phyloP scores from a whole-genome alignment of 2,888 invertebrate genomes.

The Marasmarcha lunaedactyla region DNA sequence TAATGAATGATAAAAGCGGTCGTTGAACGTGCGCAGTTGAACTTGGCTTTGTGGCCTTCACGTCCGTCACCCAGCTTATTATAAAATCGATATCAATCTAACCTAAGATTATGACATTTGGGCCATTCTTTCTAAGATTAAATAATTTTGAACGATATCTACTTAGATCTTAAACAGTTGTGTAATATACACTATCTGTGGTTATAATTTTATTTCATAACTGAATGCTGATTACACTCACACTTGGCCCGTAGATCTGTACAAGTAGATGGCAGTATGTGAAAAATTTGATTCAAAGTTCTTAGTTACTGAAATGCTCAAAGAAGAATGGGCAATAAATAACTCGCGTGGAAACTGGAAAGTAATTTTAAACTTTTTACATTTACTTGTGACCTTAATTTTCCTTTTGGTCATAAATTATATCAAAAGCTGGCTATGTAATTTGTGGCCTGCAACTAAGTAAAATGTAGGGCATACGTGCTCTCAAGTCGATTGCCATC shows the following conservation, averaged over 20 bases:
- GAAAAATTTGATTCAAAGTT: no score
- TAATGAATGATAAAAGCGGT: conserved; percentile 51
- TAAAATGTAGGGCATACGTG: conserved; percentile 48
- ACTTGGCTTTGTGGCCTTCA: conserved; percentile 55
- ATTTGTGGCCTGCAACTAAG: conserved; percentile 28
- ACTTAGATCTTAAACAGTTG: no score
- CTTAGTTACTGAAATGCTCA: conserved; percentile 8
- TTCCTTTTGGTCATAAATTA: background rate
- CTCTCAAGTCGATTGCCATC: background rate
- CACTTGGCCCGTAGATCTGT: no score
- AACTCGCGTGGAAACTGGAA: no score
- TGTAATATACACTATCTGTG: no score
- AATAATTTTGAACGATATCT: no score
- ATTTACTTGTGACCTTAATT: background rate
- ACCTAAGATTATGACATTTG: conserved; percentile 8
- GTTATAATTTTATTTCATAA: no score
- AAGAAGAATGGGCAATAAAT: no score
- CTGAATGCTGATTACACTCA: no score
- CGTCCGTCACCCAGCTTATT: conserved; percentile 28
- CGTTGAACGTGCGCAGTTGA: conserved; percentile 50
- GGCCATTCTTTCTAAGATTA: conserved; percentile 12
- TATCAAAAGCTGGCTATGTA: conserved; percentile 8
- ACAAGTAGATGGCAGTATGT: no score
- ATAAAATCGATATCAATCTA: conserved; percentile 22
- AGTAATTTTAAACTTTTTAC: no score